A percentile compares a stretch with the other conserved stretches of the same genome.
These are phyloP conservation scores for Bedellia somnulentella DNA, from an alignment of 2,888 invertebrate species.

Conservation along the genomic window DNA sequence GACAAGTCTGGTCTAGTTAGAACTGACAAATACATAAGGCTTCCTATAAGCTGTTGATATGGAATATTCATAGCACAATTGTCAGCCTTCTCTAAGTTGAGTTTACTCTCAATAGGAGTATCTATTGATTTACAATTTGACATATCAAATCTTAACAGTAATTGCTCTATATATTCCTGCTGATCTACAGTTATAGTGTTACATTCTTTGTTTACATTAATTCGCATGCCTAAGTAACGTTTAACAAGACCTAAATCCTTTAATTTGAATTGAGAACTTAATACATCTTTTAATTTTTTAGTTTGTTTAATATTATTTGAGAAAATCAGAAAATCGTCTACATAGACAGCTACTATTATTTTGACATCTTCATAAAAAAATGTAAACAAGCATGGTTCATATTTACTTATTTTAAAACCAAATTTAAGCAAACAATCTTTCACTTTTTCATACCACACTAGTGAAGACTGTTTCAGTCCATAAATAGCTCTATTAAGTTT, in stretches of 20 bases:
- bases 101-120: constrained; percentile 1
- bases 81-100: background rate
- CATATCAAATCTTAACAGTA: background rate
- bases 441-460: constrained; percentile 1
- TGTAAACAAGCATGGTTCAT: constrained; percentile 1
- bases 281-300: background rate
- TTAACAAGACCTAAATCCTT: constrained; percentile 1
- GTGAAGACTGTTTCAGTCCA: constrained; percentile 3
- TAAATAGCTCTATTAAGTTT: constrained; percentile 3
- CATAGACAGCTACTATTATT: constrained; percentile 1
- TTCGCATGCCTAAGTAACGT: background rate
- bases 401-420: background rate
- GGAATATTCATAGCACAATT: background rate
- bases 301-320: background rate
- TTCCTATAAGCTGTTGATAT: constrained; percentile 5
- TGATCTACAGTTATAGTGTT: background rate
- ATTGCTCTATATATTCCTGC: constrained; percentile 1
- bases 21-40: constrained; percentile 12
- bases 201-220: background rate
- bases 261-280: constrained; percentile 1
- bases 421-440: background rate
- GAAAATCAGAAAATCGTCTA: constrained; percentile 3
- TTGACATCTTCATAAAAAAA: background rate
- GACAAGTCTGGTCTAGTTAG: constrained; percentile 12
- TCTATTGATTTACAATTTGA: background rate